These are phyloP conservation scores for Cryptotis parvus DNA, from an alignment of 2,113 vertebrate genomes.

Conservation along the genomic window DNA sequence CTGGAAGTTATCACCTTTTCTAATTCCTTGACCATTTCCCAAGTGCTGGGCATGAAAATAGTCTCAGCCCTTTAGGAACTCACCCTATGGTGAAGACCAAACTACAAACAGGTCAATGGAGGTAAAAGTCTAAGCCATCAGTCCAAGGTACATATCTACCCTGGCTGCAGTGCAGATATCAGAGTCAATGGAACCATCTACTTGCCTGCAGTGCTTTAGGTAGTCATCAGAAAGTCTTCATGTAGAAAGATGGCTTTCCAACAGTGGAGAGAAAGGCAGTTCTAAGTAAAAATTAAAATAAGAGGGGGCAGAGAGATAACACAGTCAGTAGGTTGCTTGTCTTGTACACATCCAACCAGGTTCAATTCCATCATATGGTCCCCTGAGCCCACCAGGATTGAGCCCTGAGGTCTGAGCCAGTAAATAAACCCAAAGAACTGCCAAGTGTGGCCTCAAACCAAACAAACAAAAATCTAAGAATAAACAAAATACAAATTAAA, in stretches of 20 bases:
- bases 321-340: no score
- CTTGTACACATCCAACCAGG: no score
- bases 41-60: neutral
- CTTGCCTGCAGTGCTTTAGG: neutral
- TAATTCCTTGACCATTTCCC: neutral
- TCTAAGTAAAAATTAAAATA: no score
- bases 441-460: no score
- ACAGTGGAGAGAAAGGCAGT: neutral
- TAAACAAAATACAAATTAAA: neutral
- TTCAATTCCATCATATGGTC: no score
- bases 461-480: neutral
- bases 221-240: neutral
- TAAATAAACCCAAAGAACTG: no score
- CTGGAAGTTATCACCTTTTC: neutral
- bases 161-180: neutral
- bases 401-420: no score
- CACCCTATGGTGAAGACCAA: neutral
- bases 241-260: neutral
- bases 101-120: neutral
- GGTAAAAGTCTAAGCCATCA: neutral
- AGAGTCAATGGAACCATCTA: neutral
- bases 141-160: rapidly evolving
- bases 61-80: neutral
- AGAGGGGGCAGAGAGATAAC: no score
- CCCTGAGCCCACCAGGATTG: no score